Base-by-base conservation (phyloP, 2,113 vertebrate genomes). In the Erpornis zantholeuca region DNA sequence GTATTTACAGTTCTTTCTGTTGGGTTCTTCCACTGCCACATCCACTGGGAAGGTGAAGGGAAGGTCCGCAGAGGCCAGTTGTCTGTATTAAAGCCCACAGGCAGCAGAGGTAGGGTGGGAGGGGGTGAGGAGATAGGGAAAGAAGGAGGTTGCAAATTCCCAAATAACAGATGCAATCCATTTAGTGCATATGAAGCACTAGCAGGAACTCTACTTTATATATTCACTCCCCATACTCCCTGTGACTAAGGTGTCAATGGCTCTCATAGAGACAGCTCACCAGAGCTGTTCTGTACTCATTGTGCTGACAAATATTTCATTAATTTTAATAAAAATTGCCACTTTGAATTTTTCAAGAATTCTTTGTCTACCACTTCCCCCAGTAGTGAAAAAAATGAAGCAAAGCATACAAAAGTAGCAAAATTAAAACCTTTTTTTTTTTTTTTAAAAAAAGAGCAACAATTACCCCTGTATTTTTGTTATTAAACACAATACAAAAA, bases 1-100 rank as follows among this genome's bases (percentile, higher is more conserved):
- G 88, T 94, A 96, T 93, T 92, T 96, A 54, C 83, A 95, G 73
- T 38, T 97, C 93, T 96, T 97, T 90, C 91, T 97, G 70, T 72
- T 94, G 77, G 93, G 94, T 72, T 97, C 96, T 69, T 97, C 95
- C n/a, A 50, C 81, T 59, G 90, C 78, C 54, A 53, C 12, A 42
- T 97, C 97, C 90, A 50, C 66, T 1, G 29, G 89, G 66, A 94
- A 77, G 66, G 88, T 6, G 68, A 91, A 64, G 40, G 92, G 68
- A 61, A 57, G 75, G 50, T 97, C 95, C 18, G 3, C 92, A 70
- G 93, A 63, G 52, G 95, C 83, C 86, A 96, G 45, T 17, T 94
- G 94, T 80, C 97, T 97, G 90, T 59, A 84, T 81, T 61, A 14
- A 86, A 78, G 72, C 12, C 86, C 85, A 78, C 3, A 38, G 71